These are phyloP conservation scores for Corythaixoides concolor DNA, from an alignment of 2,113 vertebrate species.

Conservation along the genomic window DNA sequence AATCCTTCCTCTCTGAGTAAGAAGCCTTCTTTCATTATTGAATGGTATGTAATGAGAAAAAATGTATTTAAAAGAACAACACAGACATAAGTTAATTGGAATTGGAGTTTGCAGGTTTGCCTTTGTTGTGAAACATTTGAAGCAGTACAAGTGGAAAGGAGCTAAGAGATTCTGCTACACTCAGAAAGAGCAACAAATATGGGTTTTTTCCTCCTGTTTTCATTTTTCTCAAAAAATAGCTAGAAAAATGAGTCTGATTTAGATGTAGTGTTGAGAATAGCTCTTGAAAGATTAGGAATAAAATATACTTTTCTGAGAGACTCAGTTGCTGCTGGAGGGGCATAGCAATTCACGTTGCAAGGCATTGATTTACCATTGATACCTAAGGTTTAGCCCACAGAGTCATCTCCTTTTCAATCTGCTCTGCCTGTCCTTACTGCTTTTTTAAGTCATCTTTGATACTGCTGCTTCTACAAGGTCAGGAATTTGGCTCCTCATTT, in stretches of 20 bases:
- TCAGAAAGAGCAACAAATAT: neutral
- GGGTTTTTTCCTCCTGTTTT: neutral
- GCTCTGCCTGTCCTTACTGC: neutral
- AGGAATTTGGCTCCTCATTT: neutral
- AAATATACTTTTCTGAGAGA: neutral
- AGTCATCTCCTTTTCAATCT: neutral
- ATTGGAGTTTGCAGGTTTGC: neutral
- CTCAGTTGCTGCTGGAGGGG: neutral
- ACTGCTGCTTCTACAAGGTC: neutral
- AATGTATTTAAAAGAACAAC: neutral
- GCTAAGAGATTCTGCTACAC: neutral
- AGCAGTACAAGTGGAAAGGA: neutral
- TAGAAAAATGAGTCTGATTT: neutral
- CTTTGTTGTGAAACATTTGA: neutral
- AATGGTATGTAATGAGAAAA: neutral
- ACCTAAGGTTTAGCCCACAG: neutral
- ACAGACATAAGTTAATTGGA: neutral
- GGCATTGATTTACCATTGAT: neutral
- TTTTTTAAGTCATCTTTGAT: neutral
- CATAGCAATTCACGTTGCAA: neutral
- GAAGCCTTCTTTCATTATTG: neutral
- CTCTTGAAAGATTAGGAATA: neutral
- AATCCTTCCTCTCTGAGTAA: neutral
- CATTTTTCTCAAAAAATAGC: neutral
- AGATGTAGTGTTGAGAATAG: neutral